These are phyloP conservation scores for Sterna hirundo DNA, from an alignment of 2,113 vertebrate species.

Conservation along the genomic window DNA sequence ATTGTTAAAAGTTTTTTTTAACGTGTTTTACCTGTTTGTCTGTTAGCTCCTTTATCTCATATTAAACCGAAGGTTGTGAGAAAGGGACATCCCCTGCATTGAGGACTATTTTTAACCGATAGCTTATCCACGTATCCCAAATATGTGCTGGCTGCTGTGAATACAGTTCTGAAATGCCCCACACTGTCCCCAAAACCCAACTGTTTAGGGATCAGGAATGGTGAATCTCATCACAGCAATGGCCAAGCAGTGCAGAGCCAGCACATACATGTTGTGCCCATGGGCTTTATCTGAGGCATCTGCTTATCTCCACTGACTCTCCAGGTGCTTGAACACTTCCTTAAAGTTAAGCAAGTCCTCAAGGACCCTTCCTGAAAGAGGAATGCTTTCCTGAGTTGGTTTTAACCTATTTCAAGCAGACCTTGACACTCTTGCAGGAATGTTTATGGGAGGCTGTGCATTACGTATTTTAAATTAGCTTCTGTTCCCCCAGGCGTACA, in stretches of 20 bases:
- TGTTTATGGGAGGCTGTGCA: neutral
- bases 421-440: neutral
- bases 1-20: fast-evolving
- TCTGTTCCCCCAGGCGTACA: neutral
- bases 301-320: neutral
- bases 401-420: neutral
- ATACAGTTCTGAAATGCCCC: neutral
- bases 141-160: neutral
- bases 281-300: neutral
- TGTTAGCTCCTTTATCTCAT: neutral
- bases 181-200: neutral
- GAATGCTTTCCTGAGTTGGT: neutral
- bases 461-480: neutral
- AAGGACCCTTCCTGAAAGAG: neutral
- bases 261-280: neutral
- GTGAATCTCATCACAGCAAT: neutral
- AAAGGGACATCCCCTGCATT: neutral
- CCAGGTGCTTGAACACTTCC: neutral
- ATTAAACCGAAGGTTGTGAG: neutral
- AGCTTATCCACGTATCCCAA: neutral
- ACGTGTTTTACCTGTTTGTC: neutral
- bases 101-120: neutral
- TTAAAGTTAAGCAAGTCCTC: neutral
- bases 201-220: neutral
- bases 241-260: neutral